Base-by-base conservation (phyloP, 2,113 vertebrate genomes). In the Mormyrus lacerda region DNA sequence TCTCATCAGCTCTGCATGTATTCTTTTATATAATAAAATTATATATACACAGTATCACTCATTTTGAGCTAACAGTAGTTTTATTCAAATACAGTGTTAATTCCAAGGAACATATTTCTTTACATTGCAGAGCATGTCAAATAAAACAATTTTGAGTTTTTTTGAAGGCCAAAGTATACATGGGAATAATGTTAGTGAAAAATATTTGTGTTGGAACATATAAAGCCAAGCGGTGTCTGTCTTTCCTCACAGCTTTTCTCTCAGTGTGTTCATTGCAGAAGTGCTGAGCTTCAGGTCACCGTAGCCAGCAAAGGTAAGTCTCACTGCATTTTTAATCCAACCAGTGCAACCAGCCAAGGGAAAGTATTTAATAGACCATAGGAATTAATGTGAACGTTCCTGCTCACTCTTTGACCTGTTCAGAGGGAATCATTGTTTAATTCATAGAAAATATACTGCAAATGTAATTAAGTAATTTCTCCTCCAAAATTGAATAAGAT, bases 171-270 rank as follows among this genome's bases (percentile, higher is more conserved):
- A 79, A 79, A 79, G 42, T 31, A 79, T 42, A 79, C 6, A 19
- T 19, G 11, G 13, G 6, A 27, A 79, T 79, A 79, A 8, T 79
- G 73, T 84, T 47, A 47, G 19, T 84, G 82, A 84, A 84, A 4
- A 84, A 21, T 45, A 47, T 47, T 47, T 45, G 42, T 45, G 19
- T 21, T 45, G 35, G 21, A 39, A n/a, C 82, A 21, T 84, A 27
- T 84, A 84, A 84, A 47, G 42, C 44, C 24, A 84, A 4, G 82
- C n/a, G 15, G 27, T 86, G 48, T 90, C n/a, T 89, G 39, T 84
- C 76, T 69, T 42, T 45, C 39, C 89, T 58, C 82, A n/a, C 90
- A 92, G 91, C 90, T 91, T 85, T 91, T 88, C 89, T 92, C 91
- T 24, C 85, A 91, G 91, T 91, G 91, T 73, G 90, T 91, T 88